Percentiles rank a stretch among this genome's conserved stretches.
These are phyloP conservation scores for Apomyelois bistriatella DNA, from an alignment of 2,888 invertebrate species.

Conservation along the genomic window DNA sequence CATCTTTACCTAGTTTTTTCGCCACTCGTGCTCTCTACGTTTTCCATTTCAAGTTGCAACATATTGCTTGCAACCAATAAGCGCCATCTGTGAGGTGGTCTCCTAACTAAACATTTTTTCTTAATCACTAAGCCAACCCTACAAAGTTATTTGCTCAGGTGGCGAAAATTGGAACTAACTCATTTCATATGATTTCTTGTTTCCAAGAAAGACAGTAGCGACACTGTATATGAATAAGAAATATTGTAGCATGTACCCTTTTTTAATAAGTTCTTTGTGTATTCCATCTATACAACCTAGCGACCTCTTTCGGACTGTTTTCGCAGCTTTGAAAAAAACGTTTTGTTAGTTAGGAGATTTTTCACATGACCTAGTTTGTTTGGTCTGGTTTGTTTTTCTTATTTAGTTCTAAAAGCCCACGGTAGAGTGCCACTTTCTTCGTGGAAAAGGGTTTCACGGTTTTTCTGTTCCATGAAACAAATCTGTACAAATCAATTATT, in stretches of 20 bases:
- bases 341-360: too few species aligned
- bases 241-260: too few species aligned
- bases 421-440: neutral
- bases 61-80: neutral
- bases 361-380: neutral
- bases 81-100: conserved; percentile 3
- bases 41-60: neutral
- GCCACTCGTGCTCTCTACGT: neutral
- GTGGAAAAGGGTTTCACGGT: neutral
- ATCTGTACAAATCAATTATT: too few species aligned
- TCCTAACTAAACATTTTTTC: neutral
- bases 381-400: neutral
- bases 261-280: too few species aligned
- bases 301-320: neutral
- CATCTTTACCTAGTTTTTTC: neutral
- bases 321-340: neutral
- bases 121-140: neutral
- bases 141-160: neutral
- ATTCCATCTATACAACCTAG: neutral
- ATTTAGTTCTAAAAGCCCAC: neutral
- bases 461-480: neutral
- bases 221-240: neutral
- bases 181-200: too few species aligned
- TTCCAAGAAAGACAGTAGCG: neutral
- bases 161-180: neutral